These are phyloP conservation scores for Hexactinellida sp. DNA, from an alignment of 37 sponge, comb jelly and placozoan species.

Conservation along the genomic window DNA sequence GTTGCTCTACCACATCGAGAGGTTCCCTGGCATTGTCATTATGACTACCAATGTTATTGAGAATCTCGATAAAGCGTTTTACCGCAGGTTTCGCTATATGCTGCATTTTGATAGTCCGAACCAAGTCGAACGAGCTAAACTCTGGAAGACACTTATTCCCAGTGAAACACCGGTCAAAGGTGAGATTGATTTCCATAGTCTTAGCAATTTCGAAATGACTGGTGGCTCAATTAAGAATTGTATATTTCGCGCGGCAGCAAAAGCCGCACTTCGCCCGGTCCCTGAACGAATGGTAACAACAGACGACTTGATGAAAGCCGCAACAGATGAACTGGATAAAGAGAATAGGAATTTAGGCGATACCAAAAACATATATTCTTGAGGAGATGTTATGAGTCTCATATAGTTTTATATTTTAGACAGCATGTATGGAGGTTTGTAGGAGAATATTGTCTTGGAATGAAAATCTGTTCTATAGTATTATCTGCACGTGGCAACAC, in stretches of 20 bases:
- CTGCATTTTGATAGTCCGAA: conserved; percentile 44
- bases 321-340: conserved; percentile 48
- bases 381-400: too few species aligned
- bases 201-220: conserved; percentile 50
- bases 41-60: conserved; percentile 72
- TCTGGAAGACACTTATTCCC: conserved; percentile 68
- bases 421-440: background rate
- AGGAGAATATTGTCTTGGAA: background rate
- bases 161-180: conserved; percentile 47
- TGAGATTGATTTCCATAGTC: conserved; percentile 43
- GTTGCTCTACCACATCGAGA: conserved; percentile 67
- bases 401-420: background rate
- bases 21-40: conserved; percentile 69
- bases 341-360: conserved; percentile 31
- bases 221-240: conserved; percentile 59
- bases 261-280: conserved; percentile 45
- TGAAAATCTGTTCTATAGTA: background rate
- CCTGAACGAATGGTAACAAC: conserved; percentile 31
- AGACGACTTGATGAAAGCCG: conserved; percentile 45
- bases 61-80: conserved; percentile 75
- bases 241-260: conserved; percentile 50
- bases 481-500: too few species aligned
- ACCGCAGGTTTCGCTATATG: conserved; percentile 55
- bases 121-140: conserved; percentile 23
- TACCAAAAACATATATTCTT: background rate